Evolutionary conservation across 2,113 vertebrate genomes (phyloP), one percentile per base, ranked within the genome.

Genomic region (Pholis gunnellus): DNA sequence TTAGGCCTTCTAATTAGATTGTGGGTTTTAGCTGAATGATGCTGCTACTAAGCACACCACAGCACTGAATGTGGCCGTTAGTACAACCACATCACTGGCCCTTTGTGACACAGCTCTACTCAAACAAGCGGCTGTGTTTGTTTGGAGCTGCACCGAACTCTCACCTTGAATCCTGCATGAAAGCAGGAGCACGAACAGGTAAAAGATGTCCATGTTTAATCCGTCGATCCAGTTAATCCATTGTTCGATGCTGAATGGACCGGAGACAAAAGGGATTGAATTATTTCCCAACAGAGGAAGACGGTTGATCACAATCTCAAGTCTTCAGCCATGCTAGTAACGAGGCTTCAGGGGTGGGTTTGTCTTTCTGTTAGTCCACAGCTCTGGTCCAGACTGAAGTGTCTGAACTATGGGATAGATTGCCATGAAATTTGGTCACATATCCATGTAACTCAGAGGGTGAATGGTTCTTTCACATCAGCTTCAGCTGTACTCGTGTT

Each of bases 101-200:
- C 27, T 72, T 36, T 50, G 14, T 65, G 68, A 69, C 59, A 65
- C 44, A 46, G 60, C 31, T 60, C 8, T 44, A 70, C 17, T 50
- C 71, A 80, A 46, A 79, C 36, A 63, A 60, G 31, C 38, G 22
- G 20, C 46, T 69, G 7, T 66, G 31, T 87, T 84, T 82, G 73
- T 48, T 79, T 44, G 71, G 31, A 75, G 18, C 27, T 67, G 25
- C 78, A 61, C 25, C 67, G 25, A 77, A 59, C 25, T 44, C 87
- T 93, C 77, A 95, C 95, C 93, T 89, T 90, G 75, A 85, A 61
- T 77, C 59, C 38, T 36, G 76, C 34, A 89, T 11, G 83, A 88
- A 22, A 95, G 82, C 0, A 94, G 71, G 1, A 89, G 68, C 65
- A 91, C 18, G 31, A 88, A 56, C 56, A 89, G 50, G 70, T 64